Conservation (phyloP, 2,888 invertebrate genomes). For the Thereva nobilitata region DNA sequence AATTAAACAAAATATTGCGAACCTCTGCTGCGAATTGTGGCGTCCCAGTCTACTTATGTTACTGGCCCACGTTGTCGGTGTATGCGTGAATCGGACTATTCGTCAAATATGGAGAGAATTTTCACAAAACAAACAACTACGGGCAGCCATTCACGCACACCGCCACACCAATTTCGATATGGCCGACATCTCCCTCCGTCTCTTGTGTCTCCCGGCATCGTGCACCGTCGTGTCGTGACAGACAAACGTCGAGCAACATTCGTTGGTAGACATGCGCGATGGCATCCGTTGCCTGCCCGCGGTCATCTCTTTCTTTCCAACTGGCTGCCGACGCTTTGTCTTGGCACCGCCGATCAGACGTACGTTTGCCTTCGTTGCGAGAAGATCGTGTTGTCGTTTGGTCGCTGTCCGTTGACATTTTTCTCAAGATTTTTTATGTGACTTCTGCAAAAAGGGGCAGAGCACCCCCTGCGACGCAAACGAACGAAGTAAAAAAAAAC, state of each 20-base stretch:
- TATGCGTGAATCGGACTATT: too few relatives aligned
- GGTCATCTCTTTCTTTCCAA: constrained; percentile 23
- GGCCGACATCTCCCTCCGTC: too few relatives aligned
- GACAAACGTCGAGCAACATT: constrained; percentile 5
- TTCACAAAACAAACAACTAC: too few relatives aligned
- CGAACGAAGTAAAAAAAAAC: neutral
- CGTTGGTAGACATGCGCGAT: neutral
- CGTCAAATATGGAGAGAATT: too few relatives aligned
- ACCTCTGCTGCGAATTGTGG: too few relatives aligned
- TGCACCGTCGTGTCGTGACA: neutral
- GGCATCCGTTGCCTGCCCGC: neutral
- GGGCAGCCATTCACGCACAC: neutral
- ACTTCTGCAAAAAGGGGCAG: constrained; percentile 10
- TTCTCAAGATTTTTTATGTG: constrained; percentile 10
- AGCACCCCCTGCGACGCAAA: constrained; percentile 7
- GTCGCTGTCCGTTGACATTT: constrained; percentile 7
- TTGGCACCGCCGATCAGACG: constrained; percentile 21
- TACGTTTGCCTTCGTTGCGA: constrained; percentile 26
- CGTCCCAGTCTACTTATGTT: too few relatives aligned
- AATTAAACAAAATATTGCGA: too few relatives aligned
- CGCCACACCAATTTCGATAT: neutral
- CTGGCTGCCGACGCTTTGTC: neutral
- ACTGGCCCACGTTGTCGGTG: too few relatives aligned
- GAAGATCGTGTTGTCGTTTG: constrained; percentile 23
- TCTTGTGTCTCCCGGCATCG: too few relatives aligned